Conservation (phyloP, 2,888 invertebrate genomes). For the Metacarcinus magister region DNA sequence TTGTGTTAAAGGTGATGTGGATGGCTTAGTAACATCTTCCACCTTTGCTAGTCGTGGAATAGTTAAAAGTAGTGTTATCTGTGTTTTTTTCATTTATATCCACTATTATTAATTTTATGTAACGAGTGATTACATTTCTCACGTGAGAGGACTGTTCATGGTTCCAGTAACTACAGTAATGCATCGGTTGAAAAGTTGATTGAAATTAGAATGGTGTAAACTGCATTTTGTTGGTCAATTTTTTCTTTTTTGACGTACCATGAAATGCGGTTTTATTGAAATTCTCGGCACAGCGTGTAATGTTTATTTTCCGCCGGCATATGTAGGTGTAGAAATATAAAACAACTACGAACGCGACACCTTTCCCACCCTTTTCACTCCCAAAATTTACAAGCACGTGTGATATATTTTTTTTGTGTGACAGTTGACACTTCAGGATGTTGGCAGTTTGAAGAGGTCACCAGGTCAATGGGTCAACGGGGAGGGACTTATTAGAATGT, state of each 20-base stretch:
- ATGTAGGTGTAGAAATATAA: neutral
- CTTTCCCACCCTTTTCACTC: neutral
- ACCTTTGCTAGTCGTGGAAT: too few relatives aligned
- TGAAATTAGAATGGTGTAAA: conserved; percentile 1
- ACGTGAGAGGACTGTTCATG: neutral
- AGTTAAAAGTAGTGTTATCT: neutral
- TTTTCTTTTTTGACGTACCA: neutral
- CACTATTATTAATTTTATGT: neutral
- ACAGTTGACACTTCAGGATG: neutral
- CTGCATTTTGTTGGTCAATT: neutral
- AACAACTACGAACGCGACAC: neutral
- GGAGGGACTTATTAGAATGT: neutral
- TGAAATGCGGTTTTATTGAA: conserved; percentile 23
- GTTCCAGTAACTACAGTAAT: neutral
- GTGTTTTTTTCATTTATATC: neutral
- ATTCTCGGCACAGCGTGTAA: neutral
- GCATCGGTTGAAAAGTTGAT: conserved; percentile 34
- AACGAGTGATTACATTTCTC: neutral
- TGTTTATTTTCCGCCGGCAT: neutral
- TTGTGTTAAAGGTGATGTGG: neutral
- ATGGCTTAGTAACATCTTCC: neutral
- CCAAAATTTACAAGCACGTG: neutral
- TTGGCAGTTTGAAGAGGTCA: neutral
- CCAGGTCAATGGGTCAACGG: neutral
- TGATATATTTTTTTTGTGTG: neutral